Base-by-base conservation (phyloP, 2,797 vertebrate species). In the Trachurus trachurus region DNA sequence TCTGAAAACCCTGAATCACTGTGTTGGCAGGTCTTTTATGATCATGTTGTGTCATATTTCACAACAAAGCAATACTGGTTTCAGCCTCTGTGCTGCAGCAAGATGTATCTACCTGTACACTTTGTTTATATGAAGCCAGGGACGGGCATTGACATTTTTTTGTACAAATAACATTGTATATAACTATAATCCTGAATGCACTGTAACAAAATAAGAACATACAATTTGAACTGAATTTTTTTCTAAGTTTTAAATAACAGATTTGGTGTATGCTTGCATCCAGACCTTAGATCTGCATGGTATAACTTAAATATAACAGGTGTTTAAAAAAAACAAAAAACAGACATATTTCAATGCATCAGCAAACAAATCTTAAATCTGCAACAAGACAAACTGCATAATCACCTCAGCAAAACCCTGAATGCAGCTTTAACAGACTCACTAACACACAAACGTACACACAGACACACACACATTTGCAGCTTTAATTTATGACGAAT, bases 121-220 rank as follows among this genome's bases (percentile, higher is more conserved):
- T 91, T 88, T 93, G 93, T 95, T 93, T 86, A 93, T 93, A 91
- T 87, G 81, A 90, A 79, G 84, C 90, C 86, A 79, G 80, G 77
- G 71, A 91, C 63, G 83, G 89, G 72, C 84, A 81, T 87, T 86
- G 83, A 69, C 69, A 76, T 87, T 78, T 84, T 84, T 95, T 95
- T 95, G 86, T 95, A 95, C 71, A 91, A 92, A 93, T 88, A 87
- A 88, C 83, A 88, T 83, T 95, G 93, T 94, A 94, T 81, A 95
- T 93, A 94, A 68, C 65, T 94, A 78, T 93, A 91, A 94, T 93
- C 82, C 80, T 88, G 85, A 91, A 91, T 93, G 90, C 88, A 91
- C 86, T 93, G 86, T 92, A 91, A 91, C 87, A 89, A 85, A 82
- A 89, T 71, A 82, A 82, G 82, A 88, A 71, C 58, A 86, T 76